Evolutionary conservation across 1,140 invertebrate species (phyloP).

Genomic region (Lutraria rhynchaena): DNA sequence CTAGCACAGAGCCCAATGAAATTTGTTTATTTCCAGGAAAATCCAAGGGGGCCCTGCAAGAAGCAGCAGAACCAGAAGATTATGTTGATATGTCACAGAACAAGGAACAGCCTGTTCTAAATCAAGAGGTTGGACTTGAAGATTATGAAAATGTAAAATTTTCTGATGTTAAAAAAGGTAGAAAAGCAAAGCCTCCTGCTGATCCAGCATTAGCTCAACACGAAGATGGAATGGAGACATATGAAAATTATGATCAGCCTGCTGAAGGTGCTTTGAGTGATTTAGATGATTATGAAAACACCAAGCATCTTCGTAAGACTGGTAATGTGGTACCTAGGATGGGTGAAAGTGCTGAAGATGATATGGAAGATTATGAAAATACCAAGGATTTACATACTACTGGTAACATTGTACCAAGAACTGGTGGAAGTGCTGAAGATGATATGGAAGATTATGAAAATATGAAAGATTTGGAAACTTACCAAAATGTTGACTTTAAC

Average conservation of each 20-base stretch:
- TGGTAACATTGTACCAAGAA: not conserved
- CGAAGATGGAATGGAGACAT: constrained; percentile 12
- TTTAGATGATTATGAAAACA: not conserved
- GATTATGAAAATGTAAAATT: constrained; percentile 19
- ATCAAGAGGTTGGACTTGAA: not conserved
- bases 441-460: constrained; percentile 37
- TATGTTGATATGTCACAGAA: constrained; percentile 5
- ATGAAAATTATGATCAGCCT: constrained; percentile 6
- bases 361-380: constrained; percentile 42
- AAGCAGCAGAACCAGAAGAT: constrained; percentile 8
- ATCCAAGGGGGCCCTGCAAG: no score
- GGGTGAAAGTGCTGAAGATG: not conserved
- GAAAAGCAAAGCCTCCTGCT: not conserved
- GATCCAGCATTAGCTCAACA: not conserved
- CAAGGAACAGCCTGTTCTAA: not conserved
- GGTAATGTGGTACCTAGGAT: not conserved
- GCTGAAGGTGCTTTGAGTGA: not conserved
- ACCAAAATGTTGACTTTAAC: no score
- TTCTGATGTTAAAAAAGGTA: not conserved
- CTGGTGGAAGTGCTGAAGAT: not conserved
- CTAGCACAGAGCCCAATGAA: not conserved
- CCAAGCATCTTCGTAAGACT: not conserved
- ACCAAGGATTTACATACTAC: constrained; percentile 1
- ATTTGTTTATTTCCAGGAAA: not conserved
- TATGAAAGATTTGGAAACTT: constrained; percentile 13